Conservation (phyloP, 2,888 invertebrate species). For the Drosophila lutescens region DNA sequence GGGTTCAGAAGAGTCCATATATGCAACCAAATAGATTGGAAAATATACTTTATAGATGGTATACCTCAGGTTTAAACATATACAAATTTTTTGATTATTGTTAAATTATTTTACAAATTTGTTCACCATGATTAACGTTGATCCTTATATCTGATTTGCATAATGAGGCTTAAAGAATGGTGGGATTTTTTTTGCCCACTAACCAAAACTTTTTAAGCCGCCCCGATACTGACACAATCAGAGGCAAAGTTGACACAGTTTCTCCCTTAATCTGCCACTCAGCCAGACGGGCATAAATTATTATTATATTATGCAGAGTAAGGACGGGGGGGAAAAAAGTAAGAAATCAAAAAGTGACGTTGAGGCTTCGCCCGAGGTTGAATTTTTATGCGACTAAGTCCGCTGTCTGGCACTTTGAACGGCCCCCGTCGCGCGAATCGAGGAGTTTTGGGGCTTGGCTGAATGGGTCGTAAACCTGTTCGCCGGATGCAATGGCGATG, state of each 20-base stretch:
- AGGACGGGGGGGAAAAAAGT: not conserved
- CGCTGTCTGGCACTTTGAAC: constrained; percentile 54
- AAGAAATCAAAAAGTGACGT: constrained; percentile 40
- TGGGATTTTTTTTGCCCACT: too few relatives aligned
- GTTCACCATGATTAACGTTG: too few relatives aligned
- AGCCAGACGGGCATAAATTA: constrained; percentile 57
- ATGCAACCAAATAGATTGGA: not conserved
- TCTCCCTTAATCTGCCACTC: constrained; percentile 47
- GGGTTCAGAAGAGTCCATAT: not conserved
- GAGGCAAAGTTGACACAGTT: constrained; percentile 54
- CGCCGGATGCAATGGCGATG: constrained; percentile 30
- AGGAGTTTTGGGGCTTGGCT: constrained; percentile 3
- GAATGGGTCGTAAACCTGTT: constrained; percentile 19
- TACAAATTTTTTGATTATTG: too few relatives aligned
- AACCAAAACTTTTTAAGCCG: constrained; percentile 5
- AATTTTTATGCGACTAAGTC: constrained; percentile 62
- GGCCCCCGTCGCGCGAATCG: constrained; percentile 23
- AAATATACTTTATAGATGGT: not conserved
- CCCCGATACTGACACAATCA: constrained; percentile 20
- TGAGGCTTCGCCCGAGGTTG: constrained; percentile 41
- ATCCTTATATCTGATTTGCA: too few relatives aligned
- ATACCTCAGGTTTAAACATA: too few relatives aligned
- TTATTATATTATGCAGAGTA: constrained; percentile 59
- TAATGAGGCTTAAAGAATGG: not conserved
- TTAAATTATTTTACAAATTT: too few relatives aligned